Evolutionary conservation across 1,140 invertebrate species (phyloP).

Genomic region (Planococcus citri): DNA sequence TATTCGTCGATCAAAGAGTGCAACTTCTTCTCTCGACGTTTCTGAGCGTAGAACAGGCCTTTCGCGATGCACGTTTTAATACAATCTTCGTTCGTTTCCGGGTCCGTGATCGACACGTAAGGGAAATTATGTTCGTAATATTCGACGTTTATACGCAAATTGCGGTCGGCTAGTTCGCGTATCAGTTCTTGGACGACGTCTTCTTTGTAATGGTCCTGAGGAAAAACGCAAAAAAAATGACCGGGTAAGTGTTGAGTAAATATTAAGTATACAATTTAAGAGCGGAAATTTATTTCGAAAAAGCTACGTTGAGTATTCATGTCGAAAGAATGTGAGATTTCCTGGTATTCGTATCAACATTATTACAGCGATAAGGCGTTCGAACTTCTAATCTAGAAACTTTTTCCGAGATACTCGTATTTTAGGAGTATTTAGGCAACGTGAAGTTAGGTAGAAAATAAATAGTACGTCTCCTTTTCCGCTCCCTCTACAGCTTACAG

Average conservation of each 20-base stretch:
- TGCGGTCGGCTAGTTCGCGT: constrained; percentile 50
- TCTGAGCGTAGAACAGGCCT: constrained; percentile 71
- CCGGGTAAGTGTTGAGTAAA: constrained; percentile 1
- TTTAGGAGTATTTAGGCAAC: no score
- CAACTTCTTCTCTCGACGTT: constrained; percentile 64
- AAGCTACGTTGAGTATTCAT: not conserved
- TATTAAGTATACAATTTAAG: not conserved
- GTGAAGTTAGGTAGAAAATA: no score
- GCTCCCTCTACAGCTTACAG: no score
- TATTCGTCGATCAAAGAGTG: constrained; percentile 70
- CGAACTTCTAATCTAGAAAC: no score
- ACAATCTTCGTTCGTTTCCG: constrained; percentile 64
- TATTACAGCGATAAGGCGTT: no score
- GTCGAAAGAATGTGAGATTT: no score
- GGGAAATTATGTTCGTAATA: constrained; percentile 48
- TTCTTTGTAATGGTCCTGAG: constrained; percentile 33
- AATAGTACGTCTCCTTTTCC: no score
- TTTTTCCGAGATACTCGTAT: no score
- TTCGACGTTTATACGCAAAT: constrained; percentile 61
- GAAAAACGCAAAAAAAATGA: constrained; percentile 38
- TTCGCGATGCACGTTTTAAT: constrained; percentile 71
- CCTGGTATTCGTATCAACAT: no score
- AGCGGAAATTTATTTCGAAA: constrained; percentile 16
- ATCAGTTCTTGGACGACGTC: constrained; percentile 59
- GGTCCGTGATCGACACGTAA: constrained; percentile 57